A percentile compares a stretch with the other conserved stretches of the same genome.
Evolutionary conservation across 1,140 invertebrate species (phyloP).

Genomic region (Pogonus chalceus): DNA sequence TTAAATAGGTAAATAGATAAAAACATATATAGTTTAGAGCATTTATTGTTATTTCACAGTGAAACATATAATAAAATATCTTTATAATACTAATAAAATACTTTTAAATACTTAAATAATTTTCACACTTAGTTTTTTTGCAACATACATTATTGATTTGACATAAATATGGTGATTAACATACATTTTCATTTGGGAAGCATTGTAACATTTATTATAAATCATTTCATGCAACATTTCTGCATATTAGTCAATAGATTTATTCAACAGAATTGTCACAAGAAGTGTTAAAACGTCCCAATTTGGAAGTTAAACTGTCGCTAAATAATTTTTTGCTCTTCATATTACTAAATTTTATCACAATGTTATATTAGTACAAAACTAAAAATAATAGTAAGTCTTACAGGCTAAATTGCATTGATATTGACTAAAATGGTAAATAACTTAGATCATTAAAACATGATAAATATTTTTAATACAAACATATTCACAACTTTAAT

Average conservation of each 20-base stretch:
- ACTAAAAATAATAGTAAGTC: conserved; percentile 12
- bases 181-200: conserved; percentile 5
- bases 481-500: not conserved
- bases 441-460: conserved; percentile 2
- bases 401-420: conserved; percentile 13
- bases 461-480: not conserved
- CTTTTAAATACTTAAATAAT: conserved; percentile 40
- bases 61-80: conserved; percentile 10
- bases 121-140: conserved; percentile 33
- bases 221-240: conserved; percentile 9
- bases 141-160: conserved; percentile 11
- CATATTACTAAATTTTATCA: not conserved
- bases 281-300: not conserved
- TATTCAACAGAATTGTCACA: not conserved
- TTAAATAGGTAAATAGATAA: not conserved
- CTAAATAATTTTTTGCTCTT: not conserved
- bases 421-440: conserved; percentile 14
- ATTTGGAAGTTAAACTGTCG: not conserved
- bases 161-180: not conserved
- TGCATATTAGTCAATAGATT: conserved; percentile 6
- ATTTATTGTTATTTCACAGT: not conserved
- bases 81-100: conserved; percentile 39
- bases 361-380: conserved; percentile 4
- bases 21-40: not conserved
- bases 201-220: conserved; percentile 8